Percentiles rank a stretch among this genome's conserved stretches.
These are phyloP conservation scores for Seira musarum DNA, from an alignment of 2,888 invertebrate genomes.

Conservation along the genomic window DNA sequence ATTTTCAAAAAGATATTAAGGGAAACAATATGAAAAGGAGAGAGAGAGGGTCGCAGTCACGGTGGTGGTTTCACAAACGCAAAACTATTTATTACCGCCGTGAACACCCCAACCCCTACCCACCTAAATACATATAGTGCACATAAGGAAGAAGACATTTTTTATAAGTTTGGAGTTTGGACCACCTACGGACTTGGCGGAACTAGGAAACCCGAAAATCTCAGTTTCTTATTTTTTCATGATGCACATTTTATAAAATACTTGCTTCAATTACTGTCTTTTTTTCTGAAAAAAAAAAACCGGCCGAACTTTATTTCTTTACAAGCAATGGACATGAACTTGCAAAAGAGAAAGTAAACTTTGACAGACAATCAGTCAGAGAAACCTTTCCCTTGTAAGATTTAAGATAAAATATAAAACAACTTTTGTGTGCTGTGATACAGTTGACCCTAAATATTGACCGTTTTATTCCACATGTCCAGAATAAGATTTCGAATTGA, in stretches of 20 bases:
- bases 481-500: background rate
- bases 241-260: slow-evolving; percentile 23
- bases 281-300: slow-evolving; percentile 10
- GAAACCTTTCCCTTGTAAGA: slow-evolving; percentile 18
- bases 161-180: background rate
- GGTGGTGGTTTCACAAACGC: background rate
- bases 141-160: too few species aligned
- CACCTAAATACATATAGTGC: slow-evolving; percentile 5
- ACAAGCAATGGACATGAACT: background rate
- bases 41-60: slow-evolving; percentile 41
- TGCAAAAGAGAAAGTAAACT: slow-evolving; percentile 30
- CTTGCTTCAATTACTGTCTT: slow-evolving; percentile 9
- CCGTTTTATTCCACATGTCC: too few species aligned
- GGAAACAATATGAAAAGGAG: slow-evolving; percentile 40
- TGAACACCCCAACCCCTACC: slow-evolving; percentile 12
- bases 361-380: slow-evolving; percentile 59
- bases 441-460: background rate
- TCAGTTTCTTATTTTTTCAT: slow-evolving; percentile 50
- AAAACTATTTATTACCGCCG: background rate
- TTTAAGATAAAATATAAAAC: background rate
- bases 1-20: slow-evolving; percentile 47
- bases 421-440: too few species aligned
- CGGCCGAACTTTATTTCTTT: too few species aligned
- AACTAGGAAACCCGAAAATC: slow-evolving; percentile 44
- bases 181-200: slow-evolving; percentile 43